These are phyloP conservation scores for Palythoa caribaeorum DNA, from an alignment of 92 coral and sea anemone genomes.

Conservation along the genomic window DNA sequence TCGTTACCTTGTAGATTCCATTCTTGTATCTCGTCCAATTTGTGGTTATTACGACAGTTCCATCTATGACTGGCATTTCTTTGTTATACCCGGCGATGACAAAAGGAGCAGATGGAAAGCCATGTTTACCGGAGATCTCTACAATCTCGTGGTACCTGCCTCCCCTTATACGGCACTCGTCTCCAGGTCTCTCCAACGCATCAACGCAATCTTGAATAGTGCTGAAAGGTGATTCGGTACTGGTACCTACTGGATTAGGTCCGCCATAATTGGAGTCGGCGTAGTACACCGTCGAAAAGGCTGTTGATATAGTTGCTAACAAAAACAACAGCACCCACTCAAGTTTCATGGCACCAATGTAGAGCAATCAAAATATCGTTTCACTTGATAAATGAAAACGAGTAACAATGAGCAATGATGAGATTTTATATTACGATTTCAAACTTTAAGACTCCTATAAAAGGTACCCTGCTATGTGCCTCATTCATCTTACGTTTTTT, in stretches of 20 bases:
- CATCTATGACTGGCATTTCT: slow-evolving; percentile 79
- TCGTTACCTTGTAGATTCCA: slow-evolving; percentile 28
- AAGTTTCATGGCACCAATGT: background rate
- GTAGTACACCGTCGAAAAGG: slow-evolving; percentile 13
- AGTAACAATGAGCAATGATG: background rate
- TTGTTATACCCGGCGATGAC: slow-evolving; percentile 74
- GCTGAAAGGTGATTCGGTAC: slow-evolving; percentile 12
- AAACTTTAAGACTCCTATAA: too few relatives aligned
- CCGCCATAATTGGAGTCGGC: background rate
- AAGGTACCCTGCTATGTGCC: too few relatives aligned
- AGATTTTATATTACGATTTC: too few relatives aligned
- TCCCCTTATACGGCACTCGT: slow-evolving; percentile 37
- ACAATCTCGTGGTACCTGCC: slow-evolving; percentile 78
- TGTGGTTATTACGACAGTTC: slow-evolving; percentile 63
- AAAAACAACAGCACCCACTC: background rate
- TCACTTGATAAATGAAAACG: background rate
- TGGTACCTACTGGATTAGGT: background rate
- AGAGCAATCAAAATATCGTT: background rate
- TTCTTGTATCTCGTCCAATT: slow-evolving; percentile 46
- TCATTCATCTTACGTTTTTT: too few relatives aligned
- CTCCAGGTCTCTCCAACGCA: slow-evolving; percentile 31
- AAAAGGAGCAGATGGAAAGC: slow-evolving; percentile 54
- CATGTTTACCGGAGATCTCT: slow-evolving; percentile 69
- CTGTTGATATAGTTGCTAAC: background rate
- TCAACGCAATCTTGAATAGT: slow-evolving; percentile 47